These are phyloP conservation scores for Platichthys stellatus DNA, from an alignment of 2,113 vertebrate genomes.

Conservation along the genomic window DNA sequence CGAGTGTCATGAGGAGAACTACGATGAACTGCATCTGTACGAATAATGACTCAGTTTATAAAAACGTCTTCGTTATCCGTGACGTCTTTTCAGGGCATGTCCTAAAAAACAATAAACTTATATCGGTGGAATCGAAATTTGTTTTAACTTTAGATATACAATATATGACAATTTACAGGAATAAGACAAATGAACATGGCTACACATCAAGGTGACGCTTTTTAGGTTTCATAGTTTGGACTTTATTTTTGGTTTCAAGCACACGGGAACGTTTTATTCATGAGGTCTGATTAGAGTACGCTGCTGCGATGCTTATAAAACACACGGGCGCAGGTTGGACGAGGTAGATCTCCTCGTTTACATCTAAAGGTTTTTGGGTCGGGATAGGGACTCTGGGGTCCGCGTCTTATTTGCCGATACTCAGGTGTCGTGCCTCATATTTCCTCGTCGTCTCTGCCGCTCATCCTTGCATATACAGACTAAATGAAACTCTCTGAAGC, in stretches of 20 bases:
- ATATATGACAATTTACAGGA: conserved; percentile 27
- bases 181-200: conserved; percentile 40
- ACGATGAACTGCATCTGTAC: conserved; percentile 18
- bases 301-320: not conserved
- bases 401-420: not conserved
- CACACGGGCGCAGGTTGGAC: not conserved
- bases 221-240: conserved; percentile 12
- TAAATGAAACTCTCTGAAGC: not conserved
- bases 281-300: conserved; percentile 15
- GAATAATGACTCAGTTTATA: conserved; percentile 28
- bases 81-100: conserved; percentile 1
- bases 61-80: conserved; percentile 36
- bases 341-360: not conserved
- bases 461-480: conserved; percentile 17
- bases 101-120: conserved; percentile 45
- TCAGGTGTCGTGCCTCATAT: too few species aligned
- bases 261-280: not conserved
- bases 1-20: not conserved
- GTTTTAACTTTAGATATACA: conserved; percentile 30
- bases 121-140: conserved; percentile 30
- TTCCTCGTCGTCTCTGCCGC: not conserved
- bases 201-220: conserved; percentile 45
- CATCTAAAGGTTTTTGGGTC: not conserved
- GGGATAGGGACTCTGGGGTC: conserved; percentile 2
- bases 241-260: conserved; percentile 48